Evolutionary conservation across 2,888 invertebrate species (phyloP).

Genomic region (Sepioteuthis lessoniana): DNA sequence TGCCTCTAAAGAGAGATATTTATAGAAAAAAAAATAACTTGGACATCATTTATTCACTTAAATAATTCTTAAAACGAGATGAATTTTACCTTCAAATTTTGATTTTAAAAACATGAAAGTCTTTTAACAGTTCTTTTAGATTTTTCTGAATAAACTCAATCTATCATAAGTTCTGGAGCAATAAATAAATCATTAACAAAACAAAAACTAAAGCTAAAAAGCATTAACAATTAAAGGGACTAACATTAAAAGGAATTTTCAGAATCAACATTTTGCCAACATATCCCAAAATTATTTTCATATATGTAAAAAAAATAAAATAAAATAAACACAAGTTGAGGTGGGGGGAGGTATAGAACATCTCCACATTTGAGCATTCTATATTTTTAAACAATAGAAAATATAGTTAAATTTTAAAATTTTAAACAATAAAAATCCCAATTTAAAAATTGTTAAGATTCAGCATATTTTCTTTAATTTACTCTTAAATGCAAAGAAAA

Average conservation of each 20-base stretch:
- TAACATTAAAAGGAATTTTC: not conserved
- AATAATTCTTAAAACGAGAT: not conserved
- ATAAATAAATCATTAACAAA: not conserved
- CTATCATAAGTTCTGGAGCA: not conserved
- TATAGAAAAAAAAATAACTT: not conserved
- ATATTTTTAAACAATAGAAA: not conserved
- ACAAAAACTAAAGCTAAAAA: no score
- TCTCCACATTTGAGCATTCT: constrained; percentile 19
- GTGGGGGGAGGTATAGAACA: not conserved
- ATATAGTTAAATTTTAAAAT: no score
- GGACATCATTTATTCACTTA: not conserved
- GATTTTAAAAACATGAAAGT: not conserved
- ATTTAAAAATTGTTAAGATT: not conserved
- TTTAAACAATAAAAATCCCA: not conserved
- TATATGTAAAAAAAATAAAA: not conserved
- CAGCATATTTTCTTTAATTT: not conserved
- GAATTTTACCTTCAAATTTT: no score
- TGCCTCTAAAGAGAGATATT: no score
- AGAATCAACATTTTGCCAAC: not conserved
- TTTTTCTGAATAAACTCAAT: not conserved
- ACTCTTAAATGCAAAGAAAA: not conserved
- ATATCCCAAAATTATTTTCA: not conserved
- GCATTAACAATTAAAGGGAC: not conserved
- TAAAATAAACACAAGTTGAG: not conserved
- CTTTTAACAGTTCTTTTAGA: not conserved